A percentile compares a stretch with the other conserved stretches of the same genome.
phyloP scores from a whole-genome alignment of 2,888 invertebrate species.

The Lochmaea crataegi region DNA sequence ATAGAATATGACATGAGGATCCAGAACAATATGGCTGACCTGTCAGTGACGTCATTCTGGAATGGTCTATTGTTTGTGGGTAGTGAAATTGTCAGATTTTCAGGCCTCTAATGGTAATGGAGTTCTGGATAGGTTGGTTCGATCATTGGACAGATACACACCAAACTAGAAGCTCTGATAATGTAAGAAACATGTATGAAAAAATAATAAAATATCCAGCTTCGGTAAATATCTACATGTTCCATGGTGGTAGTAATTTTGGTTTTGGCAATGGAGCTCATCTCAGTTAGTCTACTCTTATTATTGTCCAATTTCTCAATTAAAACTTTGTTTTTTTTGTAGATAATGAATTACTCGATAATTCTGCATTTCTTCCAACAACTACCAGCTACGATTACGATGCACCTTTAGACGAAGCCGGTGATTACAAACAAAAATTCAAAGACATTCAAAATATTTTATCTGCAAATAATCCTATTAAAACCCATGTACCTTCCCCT shows the following conservation, averaged over 20 bases:
- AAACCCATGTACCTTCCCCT: constrained; percentile 69
- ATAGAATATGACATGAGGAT: too few relatives aligned
- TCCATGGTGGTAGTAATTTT: constrained; percentile 89
- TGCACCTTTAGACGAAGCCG: constrained; percentile 90
- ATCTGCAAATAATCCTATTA: constrained; percentile 56
- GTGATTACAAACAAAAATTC: constrained; percentile 84
- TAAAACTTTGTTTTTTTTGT: constrained; percentile 4
- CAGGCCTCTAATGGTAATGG: constrained; percentile 70
- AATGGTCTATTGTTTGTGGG: too few relatives aligned
- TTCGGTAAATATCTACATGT: constrained; percentile 89
- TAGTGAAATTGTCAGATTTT: not conserved
- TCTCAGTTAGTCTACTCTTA: constrained; percentile 43
- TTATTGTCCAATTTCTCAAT: not conserved
- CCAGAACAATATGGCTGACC: too few relatives aligned
- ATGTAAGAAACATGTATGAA: constrained; percentile 50
- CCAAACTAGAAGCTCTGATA: constrained; percentile 48
- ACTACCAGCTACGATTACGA: constrained; percentile 81
- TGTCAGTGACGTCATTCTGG: too few relatives aligned
- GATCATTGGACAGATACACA: constrained; percentile 68
- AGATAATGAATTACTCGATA: constrained; percentile 30
- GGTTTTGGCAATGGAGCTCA: constrained; percentile 68
- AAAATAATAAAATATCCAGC: constrained; percentile 55
- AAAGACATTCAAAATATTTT: constrained; percentile 70
- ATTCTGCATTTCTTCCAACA: constrained; percentile 51
- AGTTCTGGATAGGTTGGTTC: constrained; percentile 73